Evolutionary conservation across 2,888 invertebrate genomes (phyloP), one percentile per base, ranked within the genome.

Genomic region (Toxonevra muliebris): DNA sequence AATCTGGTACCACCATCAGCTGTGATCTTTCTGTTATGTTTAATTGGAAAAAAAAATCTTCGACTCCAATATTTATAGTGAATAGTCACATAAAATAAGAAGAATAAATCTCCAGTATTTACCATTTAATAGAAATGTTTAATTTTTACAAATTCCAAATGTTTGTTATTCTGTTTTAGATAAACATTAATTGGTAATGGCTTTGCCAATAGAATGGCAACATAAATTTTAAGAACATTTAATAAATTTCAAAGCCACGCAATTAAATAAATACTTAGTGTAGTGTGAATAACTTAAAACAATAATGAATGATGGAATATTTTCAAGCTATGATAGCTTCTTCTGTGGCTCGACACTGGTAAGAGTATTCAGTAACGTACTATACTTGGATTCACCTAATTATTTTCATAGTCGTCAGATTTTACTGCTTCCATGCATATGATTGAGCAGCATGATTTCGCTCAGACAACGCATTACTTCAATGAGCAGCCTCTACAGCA

Each of bases 271-370:
- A 30, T 30, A 30, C 2, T 30, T 4, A 30, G 30, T 30, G 7
- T 30, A 30, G 30, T 30, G 30, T 30, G 30, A 30, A 30, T 30
- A 30, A 30, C 30, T 30, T 30, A 30, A 30, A 2, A 68, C 69
- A 69, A 74, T 57, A 76, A 81, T 81, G 82, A 84, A 79, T 74
- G 82, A 84, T 71, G 76, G 77, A 50, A 73, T 76, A 71, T 73
- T 81, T 69, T 70, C 76, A 17, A 76, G 68, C 67, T 76, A 75
- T 53, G 78, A 78, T 57, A 80, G 77, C 70, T 81, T 77, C 70
- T 82, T 76, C 62, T 73, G 74, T 70, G 71, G 75, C 62, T 71
- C 76, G 65, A 76, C 74, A 73, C 63, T 57, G 60, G 43, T 43
- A 19, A 57, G 60, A 50, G 55, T 48, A 42, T 61, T n/a, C 7